A percentile compares a stretch with the other conserved stretches of the same genome.
Evolutionary conservation across 2,113 vertebrate species (phyloP).

Genomic region (Gallinago paraguaiae): DNA sequence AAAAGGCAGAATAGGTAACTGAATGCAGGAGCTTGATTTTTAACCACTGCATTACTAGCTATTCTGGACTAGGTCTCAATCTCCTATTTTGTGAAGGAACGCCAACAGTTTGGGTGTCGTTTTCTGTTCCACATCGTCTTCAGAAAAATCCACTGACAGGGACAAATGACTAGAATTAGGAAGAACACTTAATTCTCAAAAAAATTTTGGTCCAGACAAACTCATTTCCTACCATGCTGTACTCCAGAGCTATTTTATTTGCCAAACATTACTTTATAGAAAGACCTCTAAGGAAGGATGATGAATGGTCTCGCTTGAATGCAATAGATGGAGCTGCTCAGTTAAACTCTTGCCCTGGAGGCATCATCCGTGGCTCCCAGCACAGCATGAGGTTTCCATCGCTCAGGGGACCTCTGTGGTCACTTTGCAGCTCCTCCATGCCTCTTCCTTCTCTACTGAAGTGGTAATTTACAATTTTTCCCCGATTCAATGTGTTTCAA

Average conservation of each 20-base stretch:
- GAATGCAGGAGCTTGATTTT: background rate
- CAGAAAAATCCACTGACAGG: background rate
- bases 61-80: background rate
- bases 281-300: background rate
- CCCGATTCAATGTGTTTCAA: background rate
- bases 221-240: background rate
- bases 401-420: background rate
- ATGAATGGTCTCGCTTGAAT: background rate
- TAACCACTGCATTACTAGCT: background rate
- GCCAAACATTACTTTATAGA: background rate
- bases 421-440: background rate
- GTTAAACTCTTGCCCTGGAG: background rate
- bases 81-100: background rate
- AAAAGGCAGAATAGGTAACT: background rate
- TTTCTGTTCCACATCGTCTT: background rate
- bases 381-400: background rate
- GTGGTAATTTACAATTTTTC: background rate
- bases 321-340: background rate
- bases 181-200: background rate
- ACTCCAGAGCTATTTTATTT: background rate
- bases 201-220: background rate
- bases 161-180: background rate
- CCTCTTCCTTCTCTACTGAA: background rate
- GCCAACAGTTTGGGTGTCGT: accelerated
- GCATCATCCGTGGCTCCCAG: background rate